Evolutionary conservation across 2,888 invertebrate species (phyloP).

Genomic region (Parnassius smintheus): DNA sequence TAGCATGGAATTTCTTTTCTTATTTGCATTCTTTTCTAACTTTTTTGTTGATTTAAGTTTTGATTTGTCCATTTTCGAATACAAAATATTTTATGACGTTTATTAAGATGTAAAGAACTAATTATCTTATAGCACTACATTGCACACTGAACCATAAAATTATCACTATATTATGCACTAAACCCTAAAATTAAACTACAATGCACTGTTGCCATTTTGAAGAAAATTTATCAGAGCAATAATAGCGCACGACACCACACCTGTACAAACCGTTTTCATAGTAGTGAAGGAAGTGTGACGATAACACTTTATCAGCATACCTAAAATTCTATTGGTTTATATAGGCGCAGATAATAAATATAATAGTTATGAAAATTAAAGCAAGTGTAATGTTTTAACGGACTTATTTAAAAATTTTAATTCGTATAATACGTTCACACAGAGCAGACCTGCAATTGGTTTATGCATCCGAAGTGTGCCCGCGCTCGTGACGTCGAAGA

Average conservation of each 20-base stretch:
- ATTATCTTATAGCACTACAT: no score
- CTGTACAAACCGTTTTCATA: constrained; percentile 63
- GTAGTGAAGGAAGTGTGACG: constrained; percentile 53
- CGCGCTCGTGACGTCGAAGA: no score
- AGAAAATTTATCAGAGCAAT: constrained; percentile 44
- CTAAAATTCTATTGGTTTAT: constrained; percentile 38
- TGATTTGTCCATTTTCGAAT: constrained; percentile 56
- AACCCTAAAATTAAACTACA: no score
- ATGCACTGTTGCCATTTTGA: constrained; percentile 18
- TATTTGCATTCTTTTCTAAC: constrained; percentile 37
- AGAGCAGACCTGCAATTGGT: no score
- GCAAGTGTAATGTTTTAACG: no score
- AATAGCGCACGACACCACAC: constrained; percentile 52
- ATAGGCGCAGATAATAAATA: constrained; percentile 34
- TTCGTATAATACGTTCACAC: no score
- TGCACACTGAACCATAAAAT: no score
- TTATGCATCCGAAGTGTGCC: no score
- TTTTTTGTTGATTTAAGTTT: constrained; percentile 37
- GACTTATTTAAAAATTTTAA: no score
- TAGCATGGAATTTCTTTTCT: constrained; percentile 50
- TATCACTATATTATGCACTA: no score
- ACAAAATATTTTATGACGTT: constrained; percentile 12
- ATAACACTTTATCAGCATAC: constrained; percentile 55
- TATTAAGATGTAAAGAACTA: not conserved
- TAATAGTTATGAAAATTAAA: not conserved